A percentile compares a stretch with the other conserved stretches of the same genome.
phyloP scores from a whole-genome alignment of 2,888 invertebrate species.

The Pseudolycoriella hygida region DNA sequence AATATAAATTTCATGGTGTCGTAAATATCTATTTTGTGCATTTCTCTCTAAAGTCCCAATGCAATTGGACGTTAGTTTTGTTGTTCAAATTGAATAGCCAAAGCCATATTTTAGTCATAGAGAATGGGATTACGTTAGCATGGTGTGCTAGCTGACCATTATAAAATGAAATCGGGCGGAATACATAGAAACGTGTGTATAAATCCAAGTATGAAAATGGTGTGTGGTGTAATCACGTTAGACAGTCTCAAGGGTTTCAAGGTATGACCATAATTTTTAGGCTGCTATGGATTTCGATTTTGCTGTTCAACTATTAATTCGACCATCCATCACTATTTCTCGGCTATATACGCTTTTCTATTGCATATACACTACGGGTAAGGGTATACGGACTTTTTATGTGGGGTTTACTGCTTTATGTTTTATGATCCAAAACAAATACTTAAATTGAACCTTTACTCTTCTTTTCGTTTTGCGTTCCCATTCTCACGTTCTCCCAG shows the following conservation, averaged over 20 bases:
- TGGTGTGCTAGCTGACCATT: not conserved
- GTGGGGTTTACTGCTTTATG: too few relatives aligned
- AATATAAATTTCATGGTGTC: not conserved
- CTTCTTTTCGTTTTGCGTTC: too few relatives aligned
- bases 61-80: not conserved
- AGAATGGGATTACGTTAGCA: not conserved
- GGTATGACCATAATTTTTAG: slow-evolving; percentile 1
- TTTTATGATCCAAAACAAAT: too few relatives aligned
- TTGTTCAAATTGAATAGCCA: too few relatives aligned
- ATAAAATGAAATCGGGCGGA: not conserved
- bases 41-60: not conserved
- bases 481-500: too few relatives aligned
- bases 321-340: not conserved
- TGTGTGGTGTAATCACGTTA: not conserved
- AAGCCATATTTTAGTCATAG: too few relatives aligned
- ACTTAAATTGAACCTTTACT: too few relatives aligned
- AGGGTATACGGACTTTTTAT: too few relatives aligned
- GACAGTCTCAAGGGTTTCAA: not conserved
- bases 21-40: not conserved
- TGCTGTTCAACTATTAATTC: not conserved
- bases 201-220: not conserved
- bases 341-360: too few relatives aligned
- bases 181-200: not conserved
- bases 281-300: slow-evolving; percentile 1
- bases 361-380: too few relatives aligned